Conservation (phyloP, 2,888 invertebrate genomes). For the Brenthis daphne region DNA sequence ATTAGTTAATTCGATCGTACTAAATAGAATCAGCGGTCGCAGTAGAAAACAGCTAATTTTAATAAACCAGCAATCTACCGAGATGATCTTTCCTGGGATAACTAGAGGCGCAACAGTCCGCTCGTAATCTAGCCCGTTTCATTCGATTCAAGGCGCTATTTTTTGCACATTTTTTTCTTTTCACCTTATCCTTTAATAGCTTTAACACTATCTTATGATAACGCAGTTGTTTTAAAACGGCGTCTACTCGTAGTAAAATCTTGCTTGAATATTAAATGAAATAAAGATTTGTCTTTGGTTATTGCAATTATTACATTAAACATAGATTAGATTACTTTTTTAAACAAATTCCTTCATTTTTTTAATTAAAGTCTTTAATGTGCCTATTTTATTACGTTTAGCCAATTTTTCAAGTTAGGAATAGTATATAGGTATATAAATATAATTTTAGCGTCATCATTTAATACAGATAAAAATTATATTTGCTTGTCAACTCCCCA, state of each 20-base stretch:
- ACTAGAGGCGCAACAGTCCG: constrained; percentile 68
- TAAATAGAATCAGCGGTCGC: constrained; percentile 43
- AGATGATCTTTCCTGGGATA: constrained; percentile 48
- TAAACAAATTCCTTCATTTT: too few species aligned
- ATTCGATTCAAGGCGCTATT: constrained; percentile 10
- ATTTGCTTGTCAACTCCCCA: constrained; percentile 7
- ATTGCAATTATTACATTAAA: too few species aligned
- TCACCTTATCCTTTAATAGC: neutral
- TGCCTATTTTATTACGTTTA: too few species aligned
- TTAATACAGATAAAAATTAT: neutral
- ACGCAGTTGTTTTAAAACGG: too few species aligned
- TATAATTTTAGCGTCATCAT: too few species aligned
- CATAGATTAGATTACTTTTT: too few species aligned
- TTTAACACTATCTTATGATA: neutral
- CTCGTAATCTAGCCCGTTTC: constrained; percentile 51
- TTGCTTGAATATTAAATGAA: too few species aligned
- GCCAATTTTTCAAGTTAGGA: too few species aligned
- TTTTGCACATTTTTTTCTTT: neutral
- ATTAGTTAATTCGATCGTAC: constrained; percentile 39
- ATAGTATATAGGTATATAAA: too few species aligned
- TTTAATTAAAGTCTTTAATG: too few species aligned
- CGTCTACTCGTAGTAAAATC: too few species aligned
- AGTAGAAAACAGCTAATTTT: constrained; percentile 48
- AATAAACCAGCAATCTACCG: constrained; percentile 56
- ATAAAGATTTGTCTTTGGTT: too few species aligned